Percentiles rank a stretch among this genome's conserved stretches.
phyloP scores from a whole-genome alignment of 1,140 invertebrate species.

The Orchestia grillus region DNA sequence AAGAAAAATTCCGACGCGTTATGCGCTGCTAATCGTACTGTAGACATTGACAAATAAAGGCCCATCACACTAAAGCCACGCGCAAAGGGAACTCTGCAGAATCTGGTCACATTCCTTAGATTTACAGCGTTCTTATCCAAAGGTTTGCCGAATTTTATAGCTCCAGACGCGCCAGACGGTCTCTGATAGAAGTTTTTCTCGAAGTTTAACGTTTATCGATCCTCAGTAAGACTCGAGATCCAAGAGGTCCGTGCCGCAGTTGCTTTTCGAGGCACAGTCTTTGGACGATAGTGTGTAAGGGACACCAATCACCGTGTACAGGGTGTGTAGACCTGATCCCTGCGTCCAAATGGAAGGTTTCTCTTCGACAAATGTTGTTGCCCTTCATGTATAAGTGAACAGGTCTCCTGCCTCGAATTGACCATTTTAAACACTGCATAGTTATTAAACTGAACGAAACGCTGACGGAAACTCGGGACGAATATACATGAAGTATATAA shows the following conservation, averaged over 20 bases:
- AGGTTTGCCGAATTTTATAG: constrained; percentile 52
- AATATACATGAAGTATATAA: no score
- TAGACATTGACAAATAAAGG: neutral
- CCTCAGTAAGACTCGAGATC: constrained; percentile 23
- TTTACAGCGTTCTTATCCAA: constrained; percentile 45
- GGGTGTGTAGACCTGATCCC: neutral
- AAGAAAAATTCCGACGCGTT: neutral
- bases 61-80: neutral
- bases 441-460: no score
- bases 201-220: constrained; percentile 54
- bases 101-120: constrained; percentile 35
- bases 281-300: neutral
- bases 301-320: neutral
- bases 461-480: no score
- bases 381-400: no score
- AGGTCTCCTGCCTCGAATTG: no score
- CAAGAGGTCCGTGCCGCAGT: neutral
- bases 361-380: no score
- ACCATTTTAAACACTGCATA: no score
- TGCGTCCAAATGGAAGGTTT: neutral
- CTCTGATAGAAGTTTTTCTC: constrained; percentile 36
- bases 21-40: neutral
- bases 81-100: neutral
- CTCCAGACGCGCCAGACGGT: constrained; percentile 36
- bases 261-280: neutral